Base-by-base conservation (phyloP, 64 coral and sea anemone species). In the Stichodactyla mertensii region DNA sequence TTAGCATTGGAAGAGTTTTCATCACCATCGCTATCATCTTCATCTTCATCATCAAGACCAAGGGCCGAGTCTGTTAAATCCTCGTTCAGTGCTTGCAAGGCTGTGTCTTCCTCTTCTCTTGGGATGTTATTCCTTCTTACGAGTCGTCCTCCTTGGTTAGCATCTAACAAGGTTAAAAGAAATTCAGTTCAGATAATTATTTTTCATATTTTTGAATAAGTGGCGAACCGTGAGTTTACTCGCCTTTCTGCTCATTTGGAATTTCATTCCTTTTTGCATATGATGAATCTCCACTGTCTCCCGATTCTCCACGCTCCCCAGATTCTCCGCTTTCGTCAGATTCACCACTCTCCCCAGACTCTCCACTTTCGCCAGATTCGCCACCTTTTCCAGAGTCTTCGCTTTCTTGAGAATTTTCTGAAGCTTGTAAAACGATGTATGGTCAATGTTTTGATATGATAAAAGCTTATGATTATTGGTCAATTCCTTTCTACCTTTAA, bases 121-220 rank as follows among this genome's bases (percentile, higher is more conserved):
- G 89, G 69, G 58, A 86, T 83, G 84, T 64, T 74, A 69, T 82
- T 95, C 89, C 89, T 16, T 64, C 85, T 13, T 16, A 24, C n/a
- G 77, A 91, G 9, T 4, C 77, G 55, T 26, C 16, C 20, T 66
- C 22, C 27, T 6, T 66, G 14, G 59, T 9, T 66, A 18, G 62
- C 22, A 66, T 66, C 62, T 66, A 66, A 0, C 7, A 66, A n/a
- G 2, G 62, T 66, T 5, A 66, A n/a, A 5, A 66, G 5, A 66
- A 4, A 66, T 45, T 2, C 36, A n/a, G 23, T 20, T 66, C 22
- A 23, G 16, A n/a, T 66, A 61, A 61, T 16, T 22, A 9, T 66
- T 66, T 66, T 7, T 62, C 16, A 20, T 66, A n/a, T 22, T n/a
- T 66, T 59, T 66, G 9, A 66, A 1, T 66, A n/a, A 66, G 0